Conservation (phyloP, 2,797 vertebrate genomes). For the Cryptoblepharus egeriae region DNA sequence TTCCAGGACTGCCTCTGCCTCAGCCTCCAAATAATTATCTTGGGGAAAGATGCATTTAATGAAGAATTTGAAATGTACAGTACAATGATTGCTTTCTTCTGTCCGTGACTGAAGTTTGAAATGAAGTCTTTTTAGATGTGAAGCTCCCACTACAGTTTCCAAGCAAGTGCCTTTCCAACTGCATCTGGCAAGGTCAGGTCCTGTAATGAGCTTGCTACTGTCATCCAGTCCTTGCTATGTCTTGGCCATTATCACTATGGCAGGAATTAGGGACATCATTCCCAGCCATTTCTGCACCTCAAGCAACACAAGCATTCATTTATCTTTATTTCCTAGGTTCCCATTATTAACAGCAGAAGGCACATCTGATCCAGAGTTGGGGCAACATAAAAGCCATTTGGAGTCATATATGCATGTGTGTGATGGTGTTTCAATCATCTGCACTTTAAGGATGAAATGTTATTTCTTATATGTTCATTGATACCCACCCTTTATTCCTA, state of each 20-base stretch:
- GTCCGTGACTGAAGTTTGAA: constrained; percentile 4
- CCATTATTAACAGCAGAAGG: background rate
- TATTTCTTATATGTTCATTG: background rate
- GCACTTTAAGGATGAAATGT: background rate
- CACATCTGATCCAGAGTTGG: background rate
- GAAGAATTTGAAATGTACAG: background rate
- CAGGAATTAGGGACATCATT: background rate
- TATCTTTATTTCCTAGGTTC: background rate
- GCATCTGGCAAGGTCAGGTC: constrained; percentile 2
- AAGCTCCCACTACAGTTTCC: background rate
- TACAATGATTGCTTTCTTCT: background rate
- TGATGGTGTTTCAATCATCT: background rate
- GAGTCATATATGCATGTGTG: background rate
- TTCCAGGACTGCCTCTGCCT: too few species aligned
- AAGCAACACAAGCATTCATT: background rate
- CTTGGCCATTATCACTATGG: background rate
- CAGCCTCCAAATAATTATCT: background rate
- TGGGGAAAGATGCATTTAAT: background rate
- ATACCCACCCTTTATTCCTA: too few species aligned
- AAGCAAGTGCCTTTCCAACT: background rate
- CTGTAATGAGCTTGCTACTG: background rate
- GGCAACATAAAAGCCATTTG: background rate
- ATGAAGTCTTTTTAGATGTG: background rate
- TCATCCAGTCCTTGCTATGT: background rate
- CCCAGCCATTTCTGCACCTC: background rate